These are phyloP conservation scores for Cerastoderma edule DNA, from an alignment of 2,888 invertebrate genomes.

Conservation along the genomic window DNA sequence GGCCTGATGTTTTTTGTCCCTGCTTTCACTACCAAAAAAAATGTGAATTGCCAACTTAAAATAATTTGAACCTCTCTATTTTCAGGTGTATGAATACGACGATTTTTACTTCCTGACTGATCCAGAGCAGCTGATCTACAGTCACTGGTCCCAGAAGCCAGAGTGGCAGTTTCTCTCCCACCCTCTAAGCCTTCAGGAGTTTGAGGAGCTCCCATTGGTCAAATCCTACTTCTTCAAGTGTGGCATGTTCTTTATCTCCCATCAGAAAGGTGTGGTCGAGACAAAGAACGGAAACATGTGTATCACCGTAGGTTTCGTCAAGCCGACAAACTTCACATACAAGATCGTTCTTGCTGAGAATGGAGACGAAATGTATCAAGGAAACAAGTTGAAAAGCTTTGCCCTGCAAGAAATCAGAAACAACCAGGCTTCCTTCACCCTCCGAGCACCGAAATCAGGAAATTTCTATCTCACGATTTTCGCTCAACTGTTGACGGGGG, in stretches of 20 bases:
- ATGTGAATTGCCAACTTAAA: too few species aligned
- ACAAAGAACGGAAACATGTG: constrained; percentile 81
- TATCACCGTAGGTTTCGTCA: constrained; percentile 81
- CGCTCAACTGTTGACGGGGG: constrained; percentile 81
- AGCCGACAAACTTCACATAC: constrained; percentile 83
- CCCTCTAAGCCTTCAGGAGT: constrained; percentile 79
- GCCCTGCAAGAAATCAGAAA: constrained; percentile 82
- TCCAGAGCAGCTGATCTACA: constrained; percentile 88
- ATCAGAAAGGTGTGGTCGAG: constrained; percentile 81
- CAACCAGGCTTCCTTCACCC: constrained; percentile 81
- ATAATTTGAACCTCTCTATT: too few species aligned
- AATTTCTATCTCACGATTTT: constrained; percentile 83
- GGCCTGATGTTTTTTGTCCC: too few species aligned
- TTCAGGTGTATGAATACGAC: constrained; percentile 94
- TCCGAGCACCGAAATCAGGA: constrained; percentile 79
- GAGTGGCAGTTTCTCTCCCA: constrained; percentile 82
- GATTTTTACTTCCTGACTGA: constrained; percentile 99
- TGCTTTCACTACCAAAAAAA: too few species aligned
- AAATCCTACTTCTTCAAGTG: constrained; percentile 84
- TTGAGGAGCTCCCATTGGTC: constrained; percentile 83
- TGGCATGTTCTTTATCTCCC: constrained; percentile 81
- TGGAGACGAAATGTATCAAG: constrained; percentile 79
- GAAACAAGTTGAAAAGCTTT: constrained; percentile 81
- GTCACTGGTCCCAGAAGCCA: constrained; percentile 82
- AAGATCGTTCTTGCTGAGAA: constrained; percentile 80